Evolutionary conservation across 2,797 vertebrate genomes (phyloP).

Genomic region (Leucoraja ocellata): DNA sequence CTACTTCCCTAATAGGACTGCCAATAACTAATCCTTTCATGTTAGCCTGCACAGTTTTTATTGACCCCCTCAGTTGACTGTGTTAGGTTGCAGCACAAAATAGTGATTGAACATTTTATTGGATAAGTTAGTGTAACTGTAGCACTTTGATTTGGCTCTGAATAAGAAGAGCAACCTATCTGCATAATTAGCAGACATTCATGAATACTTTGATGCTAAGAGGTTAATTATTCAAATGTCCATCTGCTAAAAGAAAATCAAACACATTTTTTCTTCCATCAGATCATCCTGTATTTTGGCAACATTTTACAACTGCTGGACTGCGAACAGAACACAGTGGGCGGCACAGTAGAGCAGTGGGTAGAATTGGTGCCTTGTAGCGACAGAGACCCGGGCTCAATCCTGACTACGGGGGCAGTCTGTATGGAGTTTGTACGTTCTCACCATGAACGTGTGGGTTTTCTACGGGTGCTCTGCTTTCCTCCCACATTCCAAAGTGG

Average conservation of each 20-base stretch:
- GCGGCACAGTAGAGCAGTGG: too few relatives aligned
- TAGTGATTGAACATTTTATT: background rate
- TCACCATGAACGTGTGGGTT: too few relatives aligned
- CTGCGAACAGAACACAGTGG: background rate
- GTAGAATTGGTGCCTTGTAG: too few relatives aligned
- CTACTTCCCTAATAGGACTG: background rate
- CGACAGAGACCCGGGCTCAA: too few relatives aligned
- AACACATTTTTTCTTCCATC: background rate
- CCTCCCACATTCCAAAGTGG: too few relatives aligned
- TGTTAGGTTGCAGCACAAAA: background rate
- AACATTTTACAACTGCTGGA: background rate
- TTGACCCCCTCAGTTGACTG: background rate
- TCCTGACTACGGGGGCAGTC: too few relatives aligned
- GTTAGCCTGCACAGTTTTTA: background rate
- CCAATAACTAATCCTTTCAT: background rate
- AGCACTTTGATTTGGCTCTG: background rate
- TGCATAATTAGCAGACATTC: constrained; percentile 26
- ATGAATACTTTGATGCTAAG: background rate
- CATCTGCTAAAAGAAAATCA: background rate
- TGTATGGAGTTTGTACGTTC: too few relatives aligned
- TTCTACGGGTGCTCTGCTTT: too few relatives aligned
- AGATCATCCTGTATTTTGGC: background rate
- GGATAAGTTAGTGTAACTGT: background rate
- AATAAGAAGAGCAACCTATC: background rate
- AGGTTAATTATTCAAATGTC: background rate